These are phyloP conservation scores for Andrena dorsata DNA, from an alignment of 2,888 invertebrate species.

Conservation along the genomic window DNA sequence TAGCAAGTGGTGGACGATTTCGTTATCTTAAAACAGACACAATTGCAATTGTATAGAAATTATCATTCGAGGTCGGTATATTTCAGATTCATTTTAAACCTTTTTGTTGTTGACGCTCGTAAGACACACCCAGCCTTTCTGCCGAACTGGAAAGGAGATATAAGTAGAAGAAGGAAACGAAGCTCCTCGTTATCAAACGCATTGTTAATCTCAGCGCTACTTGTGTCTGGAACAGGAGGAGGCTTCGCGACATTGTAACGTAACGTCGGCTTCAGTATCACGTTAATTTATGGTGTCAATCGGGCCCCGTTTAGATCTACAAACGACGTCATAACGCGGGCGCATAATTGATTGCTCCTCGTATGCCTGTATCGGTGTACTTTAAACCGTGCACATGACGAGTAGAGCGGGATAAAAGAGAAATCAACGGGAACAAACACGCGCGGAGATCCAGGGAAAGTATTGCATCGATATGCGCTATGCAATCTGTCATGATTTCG, in stretches of 20 bases:
- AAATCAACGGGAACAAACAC: neutral
- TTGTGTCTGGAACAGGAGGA: no score
- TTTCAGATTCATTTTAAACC: no score
- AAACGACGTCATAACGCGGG: neutral
- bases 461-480: neutral
- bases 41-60: neutral
- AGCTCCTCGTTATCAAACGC: no score
- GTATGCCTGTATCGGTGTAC: slow-evolving; percentile 7
- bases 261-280: neutral
- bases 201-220: no score
- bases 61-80: neutral
- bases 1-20: neutral
- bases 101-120: no score
- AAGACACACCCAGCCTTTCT: no score
- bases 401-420: neutral
- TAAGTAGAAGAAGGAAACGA: neutral
- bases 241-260: neutral
- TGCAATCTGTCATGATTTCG: neutral
- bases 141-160: neutral
- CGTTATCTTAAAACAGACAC: neutral
- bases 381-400: neutral
- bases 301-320: slow-evolving; percentile 3
- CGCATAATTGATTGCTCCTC: neutral
- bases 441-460: neutral
- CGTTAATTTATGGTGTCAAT: neutral